A percentile compares a stretch with the other conserved stretches of the same genome.
Conservation (phyloP, 2,797 vertebrate genomes). For the Argyrosomus regius region DNA sequence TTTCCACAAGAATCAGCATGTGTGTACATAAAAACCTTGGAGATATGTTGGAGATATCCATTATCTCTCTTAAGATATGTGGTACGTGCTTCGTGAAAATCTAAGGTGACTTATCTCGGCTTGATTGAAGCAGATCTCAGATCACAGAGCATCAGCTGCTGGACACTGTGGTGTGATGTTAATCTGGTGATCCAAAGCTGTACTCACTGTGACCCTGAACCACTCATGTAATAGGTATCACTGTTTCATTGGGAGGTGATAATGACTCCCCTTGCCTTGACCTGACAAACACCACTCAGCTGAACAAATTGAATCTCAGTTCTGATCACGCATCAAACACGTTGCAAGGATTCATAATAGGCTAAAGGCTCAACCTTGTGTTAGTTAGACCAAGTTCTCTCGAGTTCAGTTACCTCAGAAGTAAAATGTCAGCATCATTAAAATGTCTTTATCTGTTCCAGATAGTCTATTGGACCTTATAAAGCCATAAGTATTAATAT, state of each 20-base stretch:
- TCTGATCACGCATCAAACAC: background rate
- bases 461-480: background rate
- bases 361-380: background rate
- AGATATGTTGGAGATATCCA: slow-evolving; percentile 10
- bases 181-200: slow-evolving; percentile 1
- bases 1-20: slow-evolving; percentile 26
- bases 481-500: background rate
- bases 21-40: background rate
- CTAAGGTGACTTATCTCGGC: background rate
- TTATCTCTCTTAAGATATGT: slow-evolving; percentile 20
- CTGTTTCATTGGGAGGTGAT: slow-evolving; percentile 10
- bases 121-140: slow-evolving; percentile 1
- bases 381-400: background rate
- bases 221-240: background rate
- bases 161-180: slow-evolving; percentile 17
- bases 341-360: too few relatives aligned
- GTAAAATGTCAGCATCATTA: slow-evolving; percentile 24
- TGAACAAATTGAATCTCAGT: background rate
- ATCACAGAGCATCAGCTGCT: background rate
- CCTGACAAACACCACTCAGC: slow-evolving; percentile 9
- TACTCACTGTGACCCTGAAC: slow-evolving; percentile 15
- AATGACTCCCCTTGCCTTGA: slow-evolving; percentile 19
- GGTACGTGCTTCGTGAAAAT: background rate
- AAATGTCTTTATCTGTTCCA: background rate
- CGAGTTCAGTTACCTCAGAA: slow-evolving; percentile 17